Evolutionary conservation across 2,113 vertebrate species (phyloP).

Genomic region (Mionectes macconnelli): DNA sequence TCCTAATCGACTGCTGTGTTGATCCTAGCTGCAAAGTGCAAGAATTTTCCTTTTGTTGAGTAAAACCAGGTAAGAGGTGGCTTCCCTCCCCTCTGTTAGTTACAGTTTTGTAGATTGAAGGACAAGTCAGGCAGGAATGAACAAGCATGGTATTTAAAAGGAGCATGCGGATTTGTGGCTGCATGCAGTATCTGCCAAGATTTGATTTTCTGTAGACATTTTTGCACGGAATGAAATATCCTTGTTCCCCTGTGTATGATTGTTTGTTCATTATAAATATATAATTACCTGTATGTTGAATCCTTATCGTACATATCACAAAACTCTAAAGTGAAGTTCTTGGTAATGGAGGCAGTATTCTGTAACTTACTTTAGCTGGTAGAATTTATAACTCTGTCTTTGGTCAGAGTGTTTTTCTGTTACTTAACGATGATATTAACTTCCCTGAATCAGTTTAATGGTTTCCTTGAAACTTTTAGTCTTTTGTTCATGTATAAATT

Average conservation of each 20-base stretch:
- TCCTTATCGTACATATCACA: neutral
- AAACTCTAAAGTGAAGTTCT: neutral
- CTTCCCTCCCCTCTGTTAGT: neutral
- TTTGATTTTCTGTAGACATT: neutral
- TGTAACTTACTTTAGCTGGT: neutral
- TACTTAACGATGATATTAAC: neutral
- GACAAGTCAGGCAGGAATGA: neutral
- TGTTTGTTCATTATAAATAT: neutral
- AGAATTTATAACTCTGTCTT: neutral
- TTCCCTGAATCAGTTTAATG: neutral
- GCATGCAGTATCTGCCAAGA: neutral
- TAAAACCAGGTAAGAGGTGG: slow-evolving; percentile 23
- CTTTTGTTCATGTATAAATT: neutral
- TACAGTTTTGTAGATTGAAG: neutral
- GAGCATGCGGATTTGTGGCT: neutral
- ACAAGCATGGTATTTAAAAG: neutral
- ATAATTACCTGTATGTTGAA: neutral
- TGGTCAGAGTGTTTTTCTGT: neutral
- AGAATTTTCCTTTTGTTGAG: neutral
- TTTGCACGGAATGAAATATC: neutral
- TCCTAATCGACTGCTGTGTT: neutral
- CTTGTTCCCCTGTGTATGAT: neutral
- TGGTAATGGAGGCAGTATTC: neutral
- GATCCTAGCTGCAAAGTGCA: neutral
- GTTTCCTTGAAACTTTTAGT: neutral